phyloP scores from a whole-genome alignment of 2,888 invertebrate species.

The Drosophila phalerata region DNA sequence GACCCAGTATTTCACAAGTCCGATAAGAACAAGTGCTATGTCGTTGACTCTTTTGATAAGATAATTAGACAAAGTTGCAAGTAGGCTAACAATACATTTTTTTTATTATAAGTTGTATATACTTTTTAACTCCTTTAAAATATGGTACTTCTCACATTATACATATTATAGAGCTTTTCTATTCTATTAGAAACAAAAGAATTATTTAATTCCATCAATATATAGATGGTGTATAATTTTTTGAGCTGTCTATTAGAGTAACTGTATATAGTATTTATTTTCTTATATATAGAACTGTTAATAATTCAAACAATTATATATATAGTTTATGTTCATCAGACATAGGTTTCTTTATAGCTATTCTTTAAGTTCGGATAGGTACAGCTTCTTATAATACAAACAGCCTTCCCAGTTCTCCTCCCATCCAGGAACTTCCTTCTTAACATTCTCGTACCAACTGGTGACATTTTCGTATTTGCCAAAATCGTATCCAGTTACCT shows the following conservation, averaged over 20 bases:
- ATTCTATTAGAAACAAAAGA: too few relatives aligned
- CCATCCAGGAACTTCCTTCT: constrained; percentile 87
- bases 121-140: too few relatives aligned
- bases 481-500: constrained; percentile 89
- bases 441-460: constrained; percentile 88
- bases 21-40: constrained; percentile 34
- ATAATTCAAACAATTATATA: too few relatives aligned
- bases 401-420: constrained; percentile 87
- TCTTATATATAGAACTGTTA: too few relatives aligned
- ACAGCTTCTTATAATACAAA: constrained; percentile 50
- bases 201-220: too few relatives aligned
- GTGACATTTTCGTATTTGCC: constrained; percentile 89
- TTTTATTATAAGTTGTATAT: background rate
- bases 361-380: constrained; percentile 30
- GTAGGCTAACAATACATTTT: background rate
- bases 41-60: constrained; percentile 32
- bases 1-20: constrained; percentile 14
- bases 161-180: too few relatives aligned
- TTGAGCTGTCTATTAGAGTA: too few relatives aligned
- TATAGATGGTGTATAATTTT: background rate
- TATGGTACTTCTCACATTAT: too few relatives aligned
- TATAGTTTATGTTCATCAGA: too few relatives aligned
- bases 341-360: too few relatives aligned
- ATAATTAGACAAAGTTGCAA: background rate
- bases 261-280: too few relatives aligned